Percentiles rank a stretch among this genome's conserved stretches.
phyloP scores from a whole-genome alignment of 2,797 vertebrate genomes.

The Cyclopterus lumpus region DNA sequence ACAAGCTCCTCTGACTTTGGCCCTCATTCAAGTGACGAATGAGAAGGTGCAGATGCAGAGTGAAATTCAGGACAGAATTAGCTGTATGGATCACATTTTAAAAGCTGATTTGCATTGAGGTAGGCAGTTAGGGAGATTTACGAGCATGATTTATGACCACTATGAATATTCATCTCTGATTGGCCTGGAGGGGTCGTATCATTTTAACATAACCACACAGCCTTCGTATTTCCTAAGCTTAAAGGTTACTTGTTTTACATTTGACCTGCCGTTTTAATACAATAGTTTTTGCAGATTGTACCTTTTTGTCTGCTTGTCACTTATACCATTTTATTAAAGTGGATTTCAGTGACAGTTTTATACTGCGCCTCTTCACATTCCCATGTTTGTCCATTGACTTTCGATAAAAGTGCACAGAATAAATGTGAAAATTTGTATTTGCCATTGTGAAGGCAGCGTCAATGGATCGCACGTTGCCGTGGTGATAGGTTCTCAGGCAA shows the following conservation, averaged over 20 bases:
- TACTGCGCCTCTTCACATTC: background rate
- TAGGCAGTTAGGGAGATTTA: background rate
- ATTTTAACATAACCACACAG: background rate
- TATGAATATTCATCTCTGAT: constrained; percentile 1
- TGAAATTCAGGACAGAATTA: background rate
- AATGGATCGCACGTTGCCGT: background rate
- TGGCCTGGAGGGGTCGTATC: background rate
- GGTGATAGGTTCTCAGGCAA: background rate
- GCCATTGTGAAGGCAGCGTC: background rate
- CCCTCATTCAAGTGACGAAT: constrained; percentile 14
- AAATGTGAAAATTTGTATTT: background rate
- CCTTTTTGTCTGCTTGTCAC: background rate
- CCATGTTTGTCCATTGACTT: background rate
- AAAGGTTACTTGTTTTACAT: background rate
- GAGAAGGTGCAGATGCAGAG: constrained; percentile 17
- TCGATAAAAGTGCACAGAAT: background rate
- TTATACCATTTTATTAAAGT: background rate
- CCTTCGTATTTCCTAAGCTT: background rate
- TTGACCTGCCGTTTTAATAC: background rate
- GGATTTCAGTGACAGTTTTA: background rate
- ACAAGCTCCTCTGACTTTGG: constrained; percentile 28
- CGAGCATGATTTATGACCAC: constrained; percentile 6
- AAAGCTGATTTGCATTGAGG: constrained; percentile 10
- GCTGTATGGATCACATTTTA: background rate
- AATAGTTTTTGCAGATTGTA: background rate